A percentile compares a stretch with the other conserved stretches of the same genome.
phyloP scores from a whole-genome alignment of 2,113 vertebrate species.

The Fukomys damarensis region DNA sequence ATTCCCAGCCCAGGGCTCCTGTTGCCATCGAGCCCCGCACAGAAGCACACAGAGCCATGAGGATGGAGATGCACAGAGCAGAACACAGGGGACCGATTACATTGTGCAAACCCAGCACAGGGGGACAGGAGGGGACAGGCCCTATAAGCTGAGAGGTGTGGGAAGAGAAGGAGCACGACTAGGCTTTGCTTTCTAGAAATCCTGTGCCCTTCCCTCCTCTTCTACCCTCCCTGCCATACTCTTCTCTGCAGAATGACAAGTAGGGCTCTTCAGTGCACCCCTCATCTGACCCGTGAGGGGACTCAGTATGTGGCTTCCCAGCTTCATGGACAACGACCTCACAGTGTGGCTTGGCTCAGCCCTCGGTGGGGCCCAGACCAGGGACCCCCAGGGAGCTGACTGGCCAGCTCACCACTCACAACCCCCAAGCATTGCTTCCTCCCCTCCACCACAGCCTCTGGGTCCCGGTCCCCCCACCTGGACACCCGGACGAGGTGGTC shows the following conservation, averaged over 20 bases:
- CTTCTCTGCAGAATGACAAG: too few species aligned
- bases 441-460: not conserved
- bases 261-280: not conserved
- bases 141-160: fast-evolving
- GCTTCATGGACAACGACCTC: not conserved
- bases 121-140: fast-evolving
- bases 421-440: too few species aligned
- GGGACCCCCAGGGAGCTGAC: not conserved
- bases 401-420: not conserved
- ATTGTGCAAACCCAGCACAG: fast-evolving
- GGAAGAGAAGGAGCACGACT: not conserved
- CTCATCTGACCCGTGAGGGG: not conserved
- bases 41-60: fast-evolving
- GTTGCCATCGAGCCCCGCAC: not conserved
- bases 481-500: not conserved
- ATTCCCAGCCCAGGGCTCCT: not conserved
- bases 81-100: fast-evolving
- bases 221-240: not conserved
- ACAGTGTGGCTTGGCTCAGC: too few species aligned
- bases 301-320: fast-evolving
- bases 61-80: fast-evolving
- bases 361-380: fast-evolving
- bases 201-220: not conserved
- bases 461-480: too few species aligned
- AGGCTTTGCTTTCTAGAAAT: too few species aligned